These are phyloP conservation scores for Eudasyphora cyanicolor DNA, from an alignment of 2,888 invertebrate species.

Conservation along the genomic window DNA sequence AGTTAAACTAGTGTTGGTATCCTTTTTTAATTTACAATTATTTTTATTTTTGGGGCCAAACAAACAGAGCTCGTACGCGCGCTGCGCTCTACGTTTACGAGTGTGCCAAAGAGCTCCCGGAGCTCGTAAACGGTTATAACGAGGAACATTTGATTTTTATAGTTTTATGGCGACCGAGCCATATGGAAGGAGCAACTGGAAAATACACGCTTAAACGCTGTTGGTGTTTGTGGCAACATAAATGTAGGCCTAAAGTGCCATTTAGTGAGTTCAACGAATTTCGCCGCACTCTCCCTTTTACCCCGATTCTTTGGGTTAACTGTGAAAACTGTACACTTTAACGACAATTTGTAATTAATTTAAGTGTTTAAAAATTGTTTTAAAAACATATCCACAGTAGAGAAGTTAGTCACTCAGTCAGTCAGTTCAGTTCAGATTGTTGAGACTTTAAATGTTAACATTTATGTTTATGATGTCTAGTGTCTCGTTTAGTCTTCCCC, in stretches of 20 bases:
- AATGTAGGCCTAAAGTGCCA: constrained; percentile 56
- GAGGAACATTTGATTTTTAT: constrained; percentile 55
- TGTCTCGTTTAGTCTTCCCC: no score
- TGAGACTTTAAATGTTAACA: constrained; percentile 1
- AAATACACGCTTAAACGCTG: neutral
- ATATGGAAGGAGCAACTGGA: neutral
- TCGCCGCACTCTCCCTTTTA: neutral
- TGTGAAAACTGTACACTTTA: neutral
- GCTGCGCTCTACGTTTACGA: neutral
- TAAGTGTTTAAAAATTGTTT: constrained; percentile 34
- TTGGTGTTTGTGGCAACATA: constrained; percentile 40
- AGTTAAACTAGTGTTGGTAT: constrained; percentile 55
- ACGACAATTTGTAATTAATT: constrained; percentile 18
- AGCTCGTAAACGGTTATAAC: constrained; percentile 36
- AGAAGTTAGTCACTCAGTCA: neutral
- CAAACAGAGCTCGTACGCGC: neutral
- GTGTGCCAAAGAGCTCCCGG: neutral
- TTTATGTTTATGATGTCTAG: constrained; percentile 57
- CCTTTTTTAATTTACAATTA: constrained; percentile 45
- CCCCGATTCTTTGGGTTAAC: neutral
- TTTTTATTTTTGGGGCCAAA: constrained; percentile 32
- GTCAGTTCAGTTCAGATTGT: neutral
- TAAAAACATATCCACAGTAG: constrained; percentile 9
- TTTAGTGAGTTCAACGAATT: constrained; percentile 26
- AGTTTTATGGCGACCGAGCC: constrained; percentile 42